Base-by-base conservation (phyloP, 2,888 invertebrate species). In the Tetheella fluctuosa region DNA sequence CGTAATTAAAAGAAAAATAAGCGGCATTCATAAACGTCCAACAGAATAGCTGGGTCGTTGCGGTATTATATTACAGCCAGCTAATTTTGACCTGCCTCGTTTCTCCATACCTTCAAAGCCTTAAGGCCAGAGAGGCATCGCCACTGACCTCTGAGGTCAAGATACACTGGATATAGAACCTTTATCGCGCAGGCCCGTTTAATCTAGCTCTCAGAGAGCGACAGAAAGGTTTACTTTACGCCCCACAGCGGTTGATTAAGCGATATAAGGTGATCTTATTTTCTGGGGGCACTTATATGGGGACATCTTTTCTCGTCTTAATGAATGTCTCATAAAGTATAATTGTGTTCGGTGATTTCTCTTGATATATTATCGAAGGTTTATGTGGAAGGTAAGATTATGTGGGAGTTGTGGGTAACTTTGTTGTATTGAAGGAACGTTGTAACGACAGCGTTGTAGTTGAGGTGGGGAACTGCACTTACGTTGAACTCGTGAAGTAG, bases 1-100 rank as follows among this genome's bases (percentile, higher is more conserved):
- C 85, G 86, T 92, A 92, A 92, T 92, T 92, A 92, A 91, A 92
- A 91, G 93, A 92, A 92, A 92, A 90, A 92, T 91, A 92, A 89
- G 86, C 79, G 83, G 89, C 86, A 92, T 92, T 91, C 90, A 91
- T 92, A 91, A 90, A 91, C 79, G 93, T 92, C 93, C 74, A 70
- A 71, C 74, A 81, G 80, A 85, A 91, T 86, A 83, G 86, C 86
- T 74, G 75, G 84, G 83, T 82, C 85, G 84, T 81, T 76, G 82
- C 71, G 81, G 84, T 76, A 83, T 89, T 89, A 89, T 85, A 85
- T 80, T 73, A 70, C 79, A 64, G 71, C 91, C 90, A 84, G 66
- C 62, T 60, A 60, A 64, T 34, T 59, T 28, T 68, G 90, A 80
- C 63, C 87, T 71, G 56, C 68, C 69, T 63, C 56, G 62, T 62